Base-by-base conservation (phyloP, 2,113 vertebrate genomes). In the Castor canadensis region DNA sequence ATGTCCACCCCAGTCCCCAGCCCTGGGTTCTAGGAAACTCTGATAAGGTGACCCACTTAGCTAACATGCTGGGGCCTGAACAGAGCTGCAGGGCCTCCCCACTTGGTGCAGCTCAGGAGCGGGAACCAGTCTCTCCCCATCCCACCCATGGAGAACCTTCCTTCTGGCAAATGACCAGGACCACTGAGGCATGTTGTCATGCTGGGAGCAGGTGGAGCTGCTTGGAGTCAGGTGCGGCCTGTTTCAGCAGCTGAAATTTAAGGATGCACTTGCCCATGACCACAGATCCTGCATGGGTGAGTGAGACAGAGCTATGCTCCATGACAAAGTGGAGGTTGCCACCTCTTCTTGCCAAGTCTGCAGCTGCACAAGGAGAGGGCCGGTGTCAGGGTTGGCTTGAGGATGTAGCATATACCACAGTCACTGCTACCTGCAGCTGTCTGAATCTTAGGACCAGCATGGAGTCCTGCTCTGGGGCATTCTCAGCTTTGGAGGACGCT, bases 401-500 rank as follows among this genome's bases (percentile, higher is more conserved):
- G 11, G 45, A 9, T 3, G 22, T 38, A 32, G 85, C 67, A 69
- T 11, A 30, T 38, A 9, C n/a, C 67, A 67, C 32, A n/a, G 64
- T 67, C 20, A 3, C 2, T 1, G 1, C 60, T 20, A 0, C 10
- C 76, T 0, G 54, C 40, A 8, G 84, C 32, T 38, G 12, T 22
- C 8, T 9, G 87, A 58, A 43, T 5, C 24, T 22, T 0, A 16
- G 16, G 80, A 49, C 66, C 45, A 35, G 45, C 12, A 3, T 10
- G 67, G 38, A 24, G 9, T 22, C 38, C 60, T 19, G 26, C 6
- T n/a, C 49, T 2, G 13, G 32, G 30, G 5, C 5, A 7, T 19
- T 38, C 19, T 32, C 43, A 35, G 47, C 69, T 30, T 67, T 32
- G 13, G 58, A 5, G 24, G 20, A 62, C 60, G 10, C 58, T 47